Evolutionary conservation across 1,140 invertebrate genomes (phyloP), one percentile per base, ranked within the genome.

Genomic region (Eufriesea mexicana): DNA sequence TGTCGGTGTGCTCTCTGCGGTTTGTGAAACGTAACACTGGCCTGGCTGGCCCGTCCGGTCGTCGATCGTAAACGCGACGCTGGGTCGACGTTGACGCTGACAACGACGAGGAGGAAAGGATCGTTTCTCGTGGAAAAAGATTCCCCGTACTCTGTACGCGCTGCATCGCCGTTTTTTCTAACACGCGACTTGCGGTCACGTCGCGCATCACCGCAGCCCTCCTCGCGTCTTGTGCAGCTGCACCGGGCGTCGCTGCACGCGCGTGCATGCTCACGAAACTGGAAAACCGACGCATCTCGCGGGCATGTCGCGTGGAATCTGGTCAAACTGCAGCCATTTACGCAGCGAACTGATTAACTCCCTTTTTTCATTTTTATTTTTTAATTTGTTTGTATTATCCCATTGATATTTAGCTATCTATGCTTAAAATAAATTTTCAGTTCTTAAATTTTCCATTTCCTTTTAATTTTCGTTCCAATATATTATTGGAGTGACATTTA

Each of bases 21-120:
- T 80, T 89, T 89, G 77, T 74, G 84, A 89, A 89, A 89, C 76
- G 82, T 72, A 89, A 89, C 84, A 82, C 87, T 88, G 59, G 72
- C 28, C 51, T 23, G 35, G 35, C 59, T 49, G 78, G 78, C 78
- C 76, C 86, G 83, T 87, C 83, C 78, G 84, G 73, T 70, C 80
- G 61, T 77, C 67, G 72, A 86, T 86, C 84, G 62, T 88, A 81
- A 87, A 72, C 61, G 62, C 78, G 83, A 87, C 35, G 35, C 35
- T 35, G 51, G 54, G 20, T 42, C 71, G 79, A 25, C 76, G 77
- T 14, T 35, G 25, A 86, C 75, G 72, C 49, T 55, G 76, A 61
- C 74, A 68, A 62, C 74, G 35, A 64, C 23, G 25, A 23, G n/a
- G 61, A 62, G 25, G 10, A n/a, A n/a, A 28, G 25, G 16, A n/a